Evolutionary conservation across 2,797 vertebrate genomes (phyloP).

Genomic region (Echiichthys vipera): DNA sequence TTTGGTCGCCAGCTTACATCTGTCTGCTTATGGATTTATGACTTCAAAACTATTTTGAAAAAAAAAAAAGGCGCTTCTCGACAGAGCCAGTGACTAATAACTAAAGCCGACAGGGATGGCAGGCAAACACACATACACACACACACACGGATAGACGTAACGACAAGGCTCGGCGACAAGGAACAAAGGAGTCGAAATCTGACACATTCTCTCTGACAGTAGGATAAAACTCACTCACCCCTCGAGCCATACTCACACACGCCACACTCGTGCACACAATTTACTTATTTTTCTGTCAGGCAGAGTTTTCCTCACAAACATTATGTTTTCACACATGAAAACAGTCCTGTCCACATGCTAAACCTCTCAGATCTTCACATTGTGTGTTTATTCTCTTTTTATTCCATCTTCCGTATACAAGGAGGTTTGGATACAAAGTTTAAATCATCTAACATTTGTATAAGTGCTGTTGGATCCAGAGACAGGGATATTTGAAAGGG

Average conservation of each 20-base stretch:
- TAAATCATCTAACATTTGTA: not conserved
- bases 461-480: not conserved
- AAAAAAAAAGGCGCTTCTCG: constrained; percentile 71
- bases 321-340: constrained; percentile 37
- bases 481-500: no score
- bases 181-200: constrained; percentile 85
- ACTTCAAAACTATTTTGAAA: constrained; percentile 84
- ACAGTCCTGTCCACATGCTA: constrained; percentile 7
- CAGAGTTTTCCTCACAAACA: constrained; percentile 34
- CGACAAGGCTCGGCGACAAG: constrained; percentile 74
- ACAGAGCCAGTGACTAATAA: constrained; percentile 86
- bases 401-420: not conserved
- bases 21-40: constrained; percentile 88
- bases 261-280: constrained; percentile 16
- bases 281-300: constrained; percentile 41
- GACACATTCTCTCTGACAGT: constrained; percentile 84
- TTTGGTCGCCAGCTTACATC: constrained; percentile 86
- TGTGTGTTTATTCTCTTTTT: constrained; percentile 5
- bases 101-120: constrained; percentile 85
- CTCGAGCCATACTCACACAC: constrained; percentile 60
- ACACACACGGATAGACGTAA: constrained; percentile 62
- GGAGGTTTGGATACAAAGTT: not conserved
- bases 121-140: constrained; percentile 67
- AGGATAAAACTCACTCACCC: constrained; percentile 83
- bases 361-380: constrained; percentile 25